Conservation (phyloP, 2,797 vertebrate species). For the Centropyge bicolor region DNA sequence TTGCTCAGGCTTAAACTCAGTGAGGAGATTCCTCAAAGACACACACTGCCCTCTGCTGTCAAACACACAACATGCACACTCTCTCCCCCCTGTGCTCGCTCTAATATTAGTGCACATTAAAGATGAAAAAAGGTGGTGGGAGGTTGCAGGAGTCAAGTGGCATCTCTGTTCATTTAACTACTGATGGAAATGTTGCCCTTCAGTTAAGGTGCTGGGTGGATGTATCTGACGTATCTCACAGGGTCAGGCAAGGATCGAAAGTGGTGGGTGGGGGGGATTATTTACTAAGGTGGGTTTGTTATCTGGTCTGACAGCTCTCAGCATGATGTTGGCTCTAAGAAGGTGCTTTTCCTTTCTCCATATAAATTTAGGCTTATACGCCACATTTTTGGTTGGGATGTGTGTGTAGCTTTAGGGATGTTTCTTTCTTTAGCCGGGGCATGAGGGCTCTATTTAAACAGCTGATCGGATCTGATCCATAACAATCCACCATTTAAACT, state of each 20-base stretch:
- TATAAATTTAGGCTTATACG: conserved; percentile 42
- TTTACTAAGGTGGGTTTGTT: conserved; percentile 39
- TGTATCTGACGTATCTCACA: conserved; percentile 18
- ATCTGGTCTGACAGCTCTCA: conserved; percentile 39
- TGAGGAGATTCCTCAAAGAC: conserved; percentile 55
- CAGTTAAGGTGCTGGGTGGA: conserved; percentile 41
- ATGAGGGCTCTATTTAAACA: conserved; percentile 10
- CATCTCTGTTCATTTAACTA: conserved; percentile 24
- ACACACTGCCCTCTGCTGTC: conserved; percentile 80
- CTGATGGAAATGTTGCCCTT: conserved; percentile 31
- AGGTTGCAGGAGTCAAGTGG: conserved; percentile 12
- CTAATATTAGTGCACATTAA: conserved; percentile 51
- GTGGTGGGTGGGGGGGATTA: conserved; percentile 17
- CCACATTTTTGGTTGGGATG: conserved; percentile 26
- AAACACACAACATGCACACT: conserved; percentile 62
- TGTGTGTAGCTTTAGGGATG: not conserved
- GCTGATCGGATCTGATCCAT: conserved; percentile 10
- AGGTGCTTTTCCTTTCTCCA: conserved; percentile 46
- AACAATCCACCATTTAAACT: conserved; percentile 25
- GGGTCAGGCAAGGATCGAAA: conserved; percentile 16
- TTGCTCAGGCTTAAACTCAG: conserved; percentile 42
- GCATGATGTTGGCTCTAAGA: conserved; percentile 31
- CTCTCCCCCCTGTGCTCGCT: conserved; percentile 22
- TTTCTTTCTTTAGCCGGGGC: conserved; percentile 5
- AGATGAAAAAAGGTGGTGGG: conserved; percentile 30